Evolutionary conservation across 2,797 vertebrate species (phyloP).

Genomic region (Sebastiscus albofasciatus): DNA sequence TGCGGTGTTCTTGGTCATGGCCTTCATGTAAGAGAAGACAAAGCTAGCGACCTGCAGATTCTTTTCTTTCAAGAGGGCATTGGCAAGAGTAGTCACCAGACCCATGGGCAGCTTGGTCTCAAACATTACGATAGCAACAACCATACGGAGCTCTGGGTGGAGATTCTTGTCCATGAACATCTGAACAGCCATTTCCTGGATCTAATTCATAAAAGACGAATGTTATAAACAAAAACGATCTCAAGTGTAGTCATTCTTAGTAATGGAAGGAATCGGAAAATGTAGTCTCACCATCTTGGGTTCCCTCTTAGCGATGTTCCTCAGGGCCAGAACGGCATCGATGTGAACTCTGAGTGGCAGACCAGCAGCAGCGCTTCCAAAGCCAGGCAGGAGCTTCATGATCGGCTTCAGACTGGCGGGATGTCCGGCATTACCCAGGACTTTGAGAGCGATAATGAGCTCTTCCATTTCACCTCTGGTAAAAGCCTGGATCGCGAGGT

Average conservation of each 20-base stretch:
- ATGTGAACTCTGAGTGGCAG: slow-evolving; percentile 76
- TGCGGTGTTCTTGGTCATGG: slow-evolving; percentile 81
- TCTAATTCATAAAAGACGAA: slow-evolving; percentile 69
- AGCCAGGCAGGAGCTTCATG: slow-evolving; percentile 82
- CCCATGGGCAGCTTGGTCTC: slow-evolving; percentile 84
- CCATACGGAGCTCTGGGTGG: slow-evolving; percentile 81
- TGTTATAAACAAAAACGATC: not conserved
- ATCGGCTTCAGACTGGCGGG: slow-evolving; percentile 82
- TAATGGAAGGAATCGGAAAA: not conserved
- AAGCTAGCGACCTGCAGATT: slow-evolving; percentile 87
- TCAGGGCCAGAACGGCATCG: slow-evolving; percentile 77
- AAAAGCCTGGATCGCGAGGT: slow-evolving; percentile 60
- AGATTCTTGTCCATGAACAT: slow-evolving; percentile 81
- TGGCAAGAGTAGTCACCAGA: slow-evolving; percentile 75
- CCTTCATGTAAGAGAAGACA: slow-evolving; percentile 84
- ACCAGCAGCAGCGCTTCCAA: slow-evolving; percentile 58
- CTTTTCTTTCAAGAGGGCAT: slow-evolving; percentile 79
- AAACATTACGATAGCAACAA: slow-evolving; percentile 83
- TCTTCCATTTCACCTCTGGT: slow-evolving; percentile 52
- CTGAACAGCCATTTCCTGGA: slow-evolving; percentile 84
- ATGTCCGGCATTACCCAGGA: slow-evolving; percentile 85
- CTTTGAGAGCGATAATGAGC: slow-evolving; percentile 76
- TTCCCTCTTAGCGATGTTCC: slow-evolving; percentile 82
- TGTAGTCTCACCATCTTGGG: slow-evolving; percentile 72
- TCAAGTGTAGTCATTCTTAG: not conserved